Base-by-base conservation (phyloP, 30 jellyfish, hydroid and myxozoan genomes). In the Cassiopea xamachana region DNA sequence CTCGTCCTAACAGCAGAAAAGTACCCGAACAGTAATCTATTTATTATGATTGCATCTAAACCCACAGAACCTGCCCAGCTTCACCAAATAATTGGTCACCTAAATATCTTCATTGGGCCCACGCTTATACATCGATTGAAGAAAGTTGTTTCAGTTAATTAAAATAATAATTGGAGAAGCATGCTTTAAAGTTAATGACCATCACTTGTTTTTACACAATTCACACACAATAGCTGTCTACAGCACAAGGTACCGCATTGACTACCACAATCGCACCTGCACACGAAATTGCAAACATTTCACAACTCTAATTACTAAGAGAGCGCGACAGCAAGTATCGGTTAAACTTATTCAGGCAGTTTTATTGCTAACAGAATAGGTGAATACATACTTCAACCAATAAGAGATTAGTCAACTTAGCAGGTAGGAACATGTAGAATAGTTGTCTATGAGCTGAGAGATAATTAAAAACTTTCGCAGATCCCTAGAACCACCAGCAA, bases 401-500 rank as follows among this genome's bases (percentile, higher is more conserved):
- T 70, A 75, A 17, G 75, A 48, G 62, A 55, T 69, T 71, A 51
- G 79, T 73, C 64, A 70, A 73, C 85, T 13, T 15, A 51, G 59
- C 92, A 69, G 92, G 92, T 84, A 72, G 78, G 55, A 48, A 44
- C 68, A 47, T 62, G 62, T 70, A 73, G 48, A 48, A 82, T 49
- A 69, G 75, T 58, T 70, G 27, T 47, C 77, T 75, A 62, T 59
- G 80, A 51, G 50, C 47, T 67, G 43, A 12, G 18, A 44, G 75
- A 84, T 85, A 84, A 84, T 71, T 5, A 17, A 2, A 79, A 64
- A 49, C 70, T 84, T 70, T 84, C 92, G 71, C 92, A 70, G 85
- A 39, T n/a, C 72, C 84, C 76, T 84, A 85, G 85, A 18, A 84
- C 43, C 75, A 84, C 92, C 92, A 84, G 92, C 83, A 44, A 70